These are phyloP conservation scores for Melikaiella ostensackeni DNA, from an alignment of 2,888 invertebrate species.

Conservation along the genomic window DNA sequence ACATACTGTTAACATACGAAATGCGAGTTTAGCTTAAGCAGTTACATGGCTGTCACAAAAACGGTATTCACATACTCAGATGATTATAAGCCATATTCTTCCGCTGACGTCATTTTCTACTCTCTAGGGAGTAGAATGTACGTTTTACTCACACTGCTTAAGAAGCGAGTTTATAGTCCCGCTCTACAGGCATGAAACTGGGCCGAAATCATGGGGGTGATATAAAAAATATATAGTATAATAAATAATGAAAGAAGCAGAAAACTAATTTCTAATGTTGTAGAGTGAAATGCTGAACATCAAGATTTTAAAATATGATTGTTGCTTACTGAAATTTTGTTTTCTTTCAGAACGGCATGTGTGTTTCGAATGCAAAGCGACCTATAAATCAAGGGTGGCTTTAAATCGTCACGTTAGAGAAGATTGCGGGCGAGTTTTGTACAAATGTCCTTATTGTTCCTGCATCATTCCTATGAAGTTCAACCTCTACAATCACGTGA, in stretches of 20 bases:
- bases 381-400: conserved; percentile 80
- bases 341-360: conserved; percentile 61
- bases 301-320: not conserved
- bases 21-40: no score
- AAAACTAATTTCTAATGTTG: not conserved
- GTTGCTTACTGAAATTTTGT: conserved; percentile 23
- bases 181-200: no score
- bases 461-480: conserved; percentile 68
- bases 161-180: no score
- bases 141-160: no score
- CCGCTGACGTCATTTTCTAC: no score
- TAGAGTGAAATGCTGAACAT: not conserved
- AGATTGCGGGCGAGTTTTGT: conserved; percentile 72
- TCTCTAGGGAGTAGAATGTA: no score
- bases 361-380: conserved; percentile 80
- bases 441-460: conserved; percentile 68
- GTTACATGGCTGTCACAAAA: no score
- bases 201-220: no score
- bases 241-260: not conserved
- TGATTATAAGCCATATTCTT: no score
- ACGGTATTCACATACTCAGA: no score
- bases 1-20: no score
- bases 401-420: conserved; percentile 68
- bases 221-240: not conserved
- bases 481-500: conserved; percentile 65